Evolutionary conservation across 2,888 invertebrate species (phyloP).

Genomic region (Hirtodrosophila cameraria): DNA sequence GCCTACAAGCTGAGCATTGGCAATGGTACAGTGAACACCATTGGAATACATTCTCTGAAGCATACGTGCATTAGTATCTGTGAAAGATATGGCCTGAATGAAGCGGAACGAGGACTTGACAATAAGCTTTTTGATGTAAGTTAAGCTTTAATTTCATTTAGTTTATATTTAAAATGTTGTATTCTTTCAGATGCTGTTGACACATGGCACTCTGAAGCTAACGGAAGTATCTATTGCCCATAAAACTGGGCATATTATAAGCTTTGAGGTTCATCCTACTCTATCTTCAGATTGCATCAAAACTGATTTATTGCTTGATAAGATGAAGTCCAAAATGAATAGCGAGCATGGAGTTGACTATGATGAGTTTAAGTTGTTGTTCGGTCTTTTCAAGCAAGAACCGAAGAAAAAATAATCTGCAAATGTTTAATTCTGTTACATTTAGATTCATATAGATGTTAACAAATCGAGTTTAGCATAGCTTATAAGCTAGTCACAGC

Average conservation of each 20-base stretch:
- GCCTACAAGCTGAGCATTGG: constrained; percentile 9
- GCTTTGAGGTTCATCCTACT: constrained; percentile 12
- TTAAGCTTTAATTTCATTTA: not conserved
- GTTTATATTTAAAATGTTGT: not conserved
- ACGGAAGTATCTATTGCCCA: constrained; percentile 7
- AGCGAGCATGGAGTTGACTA: not conserved
- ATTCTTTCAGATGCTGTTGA: constrained; percentile 21
- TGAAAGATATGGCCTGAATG: constrained; percentile 13
- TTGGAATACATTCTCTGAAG: constrained; percentile 20
- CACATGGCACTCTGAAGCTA: constrained; percentile 16
- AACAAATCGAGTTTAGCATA: too few species aligned
- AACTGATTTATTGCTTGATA: constrained; percentile 2
- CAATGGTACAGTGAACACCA: constrained; percentile 19
- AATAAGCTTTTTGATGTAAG: constrained; percentile 14
- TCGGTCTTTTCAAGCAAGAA: constrained; percentile 1
- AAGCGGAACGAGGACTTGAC: constrained; percentile 6
- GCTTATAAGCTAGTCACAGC: too few species aligned
- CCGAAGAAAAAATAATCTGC: too few species aligned
- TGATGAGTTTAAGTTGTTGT: not conserved
- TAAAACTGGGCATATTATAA: not conserved
- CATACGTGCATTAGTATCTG: constrained; percentile 29
- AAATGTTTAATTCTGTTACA: too few species aligned
- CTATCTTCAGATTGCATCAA: constrained; percentile 12
- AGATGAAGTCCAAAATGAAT: constrained; percentile 2
- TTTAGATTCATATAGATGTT: too few species aligned